A percentile compares a stretch with the other conserved stretches of the same genome.
These are phyloP conservation scores for Lophius americanus DNA, from an alignment of 2,797 vertebrate species.

Conservation along the genomic window DNA sequence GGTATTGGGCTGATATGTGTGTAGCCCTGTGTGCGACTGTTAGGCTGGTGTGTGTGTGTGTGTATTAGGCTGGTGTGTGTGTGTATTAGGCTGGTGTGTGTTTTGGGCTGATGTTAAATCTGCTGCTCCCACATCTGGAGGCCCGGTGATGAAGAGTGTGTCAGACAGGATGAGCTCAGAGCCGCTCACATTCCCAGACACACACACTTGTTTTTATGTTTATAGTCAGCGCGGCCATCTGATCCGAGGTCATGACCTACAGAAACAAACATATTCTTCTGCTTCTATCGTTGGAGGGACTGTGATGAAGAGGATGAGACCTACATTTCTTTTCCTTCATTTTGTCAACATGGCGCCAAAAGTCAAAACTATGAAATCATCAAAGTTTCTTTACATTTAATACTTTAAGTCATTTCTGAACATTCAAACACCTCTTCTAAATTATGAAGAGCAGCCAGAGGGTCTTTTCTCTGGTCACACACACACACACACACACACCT, in stretches of 20 bases:
- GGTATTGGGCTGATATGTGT: too few relatives aligned
- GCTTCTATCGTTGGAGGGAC: not conserved
- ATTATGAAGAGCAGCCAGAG: too few relatives aligned
- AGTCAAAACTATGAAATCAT: too few relatives aligned
- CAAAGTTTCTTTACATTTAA: too few relatives aligned
- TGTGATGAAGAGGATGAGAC: too few relatives aligned
- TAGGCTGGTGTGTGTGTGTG: not conserved
- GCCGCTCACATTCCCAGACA: conserved; percentile 34
- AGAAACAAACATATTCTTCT: not conserved
- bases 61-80: not conserved
- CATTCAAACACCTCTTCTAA: too few relatives aligned
- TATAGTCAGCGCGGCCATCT: conserved; percentile 4
- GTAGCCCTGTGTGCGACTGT: not conserved
- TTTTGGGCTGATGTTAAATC: not conserved
- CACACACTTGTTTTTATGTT: conserved; percentile 14
- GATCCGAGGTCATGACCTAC: conserved; percentile 14
- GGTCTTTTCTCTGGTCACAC: too few relatives aligned
- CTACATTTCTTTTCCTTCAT: too few relatives aligned
- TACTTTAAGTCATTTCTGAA: too few relatives aligned
- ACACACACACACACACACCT: too few relatives aligned
- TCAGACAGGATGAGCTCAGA: conserved; percentile 31
- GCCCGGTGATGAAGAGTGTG: not conserved
- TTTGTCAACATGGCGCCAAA: too few relatives aligned
- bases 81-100: not conserved
- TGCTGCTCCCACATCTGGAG: not conserved